phyloP scores from a whole-genome alignment of 2,113 vertebrate species.

The Pelobates fuscus region DNA sequence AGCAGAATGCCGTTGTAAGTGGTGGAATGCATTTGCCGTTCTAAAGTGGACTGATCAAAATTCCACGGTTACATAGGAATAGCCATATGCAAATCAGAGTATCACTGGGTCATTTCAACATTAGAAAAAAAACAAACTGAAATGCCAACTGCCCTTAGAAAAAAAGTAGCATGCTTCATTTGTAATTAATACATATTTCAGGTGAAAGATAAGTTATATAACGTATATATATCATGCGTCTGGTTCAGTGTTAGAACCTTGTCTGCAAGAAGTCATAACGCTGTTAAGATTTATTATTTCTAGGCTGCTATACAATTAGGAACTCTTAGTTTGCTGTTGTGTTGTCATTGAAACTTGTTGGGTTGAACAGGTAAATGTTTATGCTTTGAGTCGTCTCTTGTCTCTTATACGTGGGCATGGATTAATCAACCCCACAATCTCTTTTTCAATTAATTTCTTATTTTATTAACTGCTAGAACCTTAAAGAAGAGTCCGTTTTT shows the following conservation, averaged over 20 bases:
- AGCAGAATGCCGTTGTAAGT: constrained; percentile 56
- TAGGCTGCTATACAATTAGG: too few relatives aligned
- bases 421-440: too few relatives aligned
- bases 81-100: constrained; percentile 49
- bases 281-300: too few relatives aligned
- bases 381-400: too few relatives aligned
- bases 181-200: constrained; percentile 18
- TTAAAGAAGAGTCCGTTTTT: too few relatives aligned
- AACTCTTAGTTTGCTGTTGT: too few relatives aligned
- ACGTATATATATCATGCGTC: constrained; percentile 25
- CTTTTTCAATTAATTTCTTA: too few relatives aligned
- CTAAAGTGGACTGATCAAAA: constrained; percentile 58
- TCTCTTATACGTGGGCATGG: too few relatives aligned
- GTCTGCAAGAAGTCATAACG: constrained; percentile 13
- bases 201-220: not conserved
- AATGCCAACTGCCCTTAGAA: not conserved
- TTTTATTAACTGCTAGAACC: too few relatives aligned
- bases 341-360: too few relatives aligned
- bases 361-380: too few relatives aligned
- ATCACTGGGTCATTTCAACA: constrained; percentile 54
- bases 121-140: constrained; percentile 22
- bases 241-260: not conserved
- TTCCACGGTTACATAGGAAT: constrained; percentile 57
- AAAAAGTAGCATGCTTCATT: constrained; percentile 5
- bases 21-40: constrained; percentile 58